These are phyloP conservation scores for Apotomis turbidana DNA, from an alignment of 2,888 invertebrate species.

Conservation along the genomic window DNA sequence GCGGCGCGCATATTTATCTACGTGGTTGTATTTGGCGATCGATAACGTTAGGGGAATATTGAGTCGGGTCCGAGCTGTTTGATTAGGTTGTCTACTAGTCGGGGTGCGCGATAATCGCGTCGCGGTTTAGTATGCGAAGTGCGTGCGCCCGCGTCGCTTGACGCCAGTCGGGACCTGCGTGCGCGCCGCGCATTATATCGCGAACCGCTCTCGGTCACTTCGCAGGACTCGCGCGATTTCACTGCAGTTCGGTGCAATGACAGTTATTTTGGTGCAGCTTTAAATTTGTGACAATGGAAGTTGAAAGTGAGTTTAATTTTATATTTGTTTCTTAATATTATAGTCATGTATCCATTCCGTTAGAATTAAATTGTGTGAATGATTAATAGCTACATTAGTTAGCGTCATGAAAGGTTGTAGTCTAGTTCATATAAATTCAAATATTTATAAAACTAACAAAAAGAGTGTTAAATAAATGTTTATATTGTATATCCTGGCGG, in stretches of 20 bases:
- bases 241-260: constrained; percentile 71
- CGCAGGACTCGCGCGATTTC: constrained; percentile 65
- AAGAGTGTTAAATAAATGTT: no score
- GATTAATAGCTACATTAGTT: no score
- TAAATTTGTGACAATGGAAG: constrained; percentile 35
- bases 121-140: constrained; percentile 80
- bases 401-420: no score
- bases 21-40: constrained; percentile 66
- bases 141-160: constrained; percentile 76
- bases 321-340: neutral
- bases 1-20: constrained; percentile 64
- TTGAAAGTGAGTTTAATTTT: constrained; percentile 29
- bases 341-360: no score
- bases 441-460: no score
- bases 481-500: no score
- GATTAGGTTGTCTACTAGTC: constrained; percentile 67
- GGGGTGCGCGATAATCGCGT: constrained; percentile 69
- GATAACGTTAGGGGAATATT: constrained; percentile 73
- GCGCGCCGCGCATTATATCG: constrained; percentile 54
- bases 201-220: constrained; percentile 58
- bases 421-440: no score
- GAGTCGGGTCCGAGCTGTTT: constrained; percentile 69
- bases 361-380: no score
- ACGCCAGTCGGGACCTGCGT: constrained; percentile 66
- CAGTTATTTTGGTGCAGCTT: constrained; percentile 55